Evolutionary conservation across 2,113 vertebrate species (phyloP).

Genomic region (Pachypanchax playfairii): DNA sequence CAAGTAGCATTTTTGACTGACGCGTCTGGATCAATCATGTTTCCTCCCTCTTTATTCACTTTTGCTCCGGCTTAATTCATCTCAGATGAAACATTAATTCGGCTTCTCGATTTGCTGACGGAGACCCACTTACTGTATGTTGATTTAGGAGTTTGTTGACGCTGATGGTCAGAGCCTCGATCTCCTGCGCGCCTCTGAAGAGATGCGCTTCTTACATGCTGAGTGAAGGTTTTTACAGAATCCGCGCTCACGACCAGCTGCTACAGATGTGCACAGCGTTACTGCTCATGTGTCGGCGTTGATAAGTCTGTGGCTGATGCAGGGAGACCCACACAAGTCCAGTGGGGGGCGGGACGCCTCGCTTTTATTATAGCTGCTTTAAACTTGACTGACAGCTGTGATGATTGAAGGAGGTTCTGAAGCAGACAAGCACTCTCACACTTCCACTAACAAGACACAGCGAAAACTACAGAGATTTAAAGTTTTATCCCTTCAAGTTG

Average conservation of each 20-base stretch:
- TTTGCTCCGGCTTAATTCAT: no score
- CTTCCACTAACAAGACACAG: background rate
- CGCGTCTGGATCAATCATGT: no score
- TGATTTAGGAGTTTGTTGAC: background rate
- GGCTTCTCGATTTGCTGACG: no score
- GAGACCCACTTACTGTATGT: background rate
- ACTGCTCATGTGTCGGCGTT: background rate
- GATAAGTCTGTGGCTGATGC: background rate
- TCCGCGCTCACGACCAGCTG: background rate
- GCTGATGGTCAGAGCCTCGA: background rate
- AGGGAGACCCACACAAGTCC: slow-evolving; percentile 17
- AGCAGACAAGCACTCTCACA: background rate
- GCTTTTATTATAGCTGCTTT: slow-evolving; percentile 6
- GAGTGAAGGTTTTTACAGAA: background rate
- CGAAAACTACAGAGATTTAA: background rate
- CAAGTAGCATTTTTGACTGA: no score
- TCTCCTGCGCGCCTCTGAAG: slow-evolving; percentile 33
- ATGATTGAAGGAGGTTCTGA: slow-evolving; percentile 8
- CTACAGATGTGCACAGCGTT: background rate
- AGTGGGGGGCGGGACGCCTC: background rate
- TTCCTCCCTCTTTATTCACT: no score
- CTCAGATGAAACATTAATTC: no score
- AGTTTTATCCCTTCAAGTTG: background rate
- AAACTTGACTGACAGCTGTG: slow-evolving; percentile 33
- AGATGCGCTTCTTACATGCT: slow-evolving; percentile 16